Percentiles rank a stretch among this genome's conserved stretches.
Evolutionary conservation across 2,113 vertebrate species (phyloP).

Genomic region (Mesoclemmys tuberculata): DNA sequence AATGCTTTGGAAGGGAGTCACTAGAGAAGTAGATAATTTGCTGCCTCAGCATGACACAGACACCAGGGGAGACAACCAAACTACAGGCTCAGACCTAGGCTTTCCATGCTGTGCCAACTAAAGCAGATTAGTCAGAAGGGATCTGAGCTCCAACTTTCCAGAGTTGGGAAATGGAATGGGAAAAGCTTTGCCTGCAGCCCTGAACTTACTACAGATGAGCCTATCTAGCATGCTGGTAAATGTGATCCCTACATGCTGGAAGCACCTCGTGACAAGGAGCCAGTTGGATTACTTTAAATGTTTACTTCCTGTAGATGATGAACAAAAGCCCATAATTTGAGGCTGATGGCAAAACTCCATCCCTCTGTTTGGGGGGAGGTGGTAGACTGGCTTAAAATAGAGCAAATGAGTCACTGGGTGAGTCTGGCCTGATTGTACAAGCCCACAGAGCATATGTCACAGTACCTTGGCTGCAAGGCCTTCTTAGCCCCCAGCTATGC

Average conservation of each 20-base stretch:
- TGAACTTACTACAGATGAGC: background rate
- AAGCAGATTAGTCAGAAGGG: background rate
- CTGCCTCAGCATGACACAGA: background rate
- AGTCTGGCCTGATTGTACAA: background rate
- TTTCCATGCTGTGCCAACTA: background rate
- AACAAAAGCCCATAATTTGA: background rate
- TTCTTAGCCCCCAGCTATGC: background rate
- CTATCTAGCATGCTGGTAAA: background rate
- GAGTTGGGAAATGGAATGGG: background rate
- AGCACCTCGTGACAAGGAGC: background rate
- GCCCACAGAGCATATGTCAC: background rate
- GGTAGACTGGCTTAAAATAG: background rate
- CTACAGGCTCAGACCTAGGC: background rate
- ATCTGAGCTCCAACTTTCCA: background rate
- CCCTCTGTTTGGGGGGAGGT: background rate
- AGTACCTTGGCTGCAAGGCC: conserved; percentile 2
- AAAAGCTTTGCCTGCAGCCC: background rate
- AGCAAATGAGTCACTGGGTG: background rate
- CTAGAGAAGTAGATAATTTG: background rate
- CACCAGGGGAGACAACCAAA: background rate
- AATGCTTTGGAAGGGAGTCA: background rate
- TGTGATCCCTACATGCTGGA: background rate
- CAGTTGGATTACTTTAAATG: background rate
- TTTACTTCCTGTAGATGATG: conserved; percentile 3
- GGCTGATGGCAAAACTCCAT: background rate